Base-by-base conservation (phyloP, 2,113 vertebrate genomes). In the Xyrauchen texanus region DNA sequence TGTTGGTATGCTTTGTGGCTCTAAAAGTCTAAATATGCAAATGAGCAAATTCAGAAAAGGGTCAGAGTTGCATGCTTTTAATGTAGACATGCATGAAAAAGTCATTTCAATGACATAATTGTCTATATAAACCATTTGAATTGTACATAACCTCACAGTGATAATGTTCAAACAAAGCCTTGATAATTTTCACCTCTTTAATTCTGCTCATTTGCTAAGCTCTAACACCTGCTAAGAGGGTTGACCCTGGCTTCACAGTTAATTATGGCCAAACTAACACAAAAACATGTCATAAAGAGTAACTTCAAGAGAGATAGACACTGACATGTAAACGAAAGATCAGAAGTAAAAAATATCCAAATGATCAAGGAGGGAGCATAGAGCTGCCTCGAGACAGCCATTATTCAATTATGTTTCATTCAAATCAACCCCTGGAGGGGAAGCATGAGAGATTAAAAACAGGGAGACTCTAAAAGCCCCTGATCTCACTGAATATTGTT, bases 361-460 rank as follows among this genome's bases (percentile, higher is more conserved):
- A 90, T 85, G 86, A 91, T 91, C 86, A 34, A 34, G 21, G 87
- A 88, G 89, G 88, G 85, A 85, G 52, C 76, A 78, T 86, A 81
- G 82, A 88, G 68, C 45, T 53, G 86, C 89, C 88, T 86, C 76
- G 79, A 86, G 88, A 88, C 83, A 85, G 86, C 90, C 91, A 91
- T 91, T 90, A 91, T 93, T 91, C 89, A 91, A 89, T 91, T 92
- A 91, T 85, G 89, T 89, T 89, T 88, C 88, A 91, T 91, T 92
- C 90, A 87, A 81, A 86, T 82, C 63, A 88, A 86, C 86, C 83
- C 89, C 85, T 86, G 80, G 84, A 88, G 70, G 76, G 85, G 86
- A 88, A 34, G 79, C 83, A 81, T 73, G 47, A 78, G 77, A 84
- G 71, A 82, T 78, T 83, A 52, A 53, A 77, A 34, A 34, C 21